Evolutionary conservation across 2,888 invertebrate species (phyloP).

Genomic region (Andrena flavipes): DNA sequence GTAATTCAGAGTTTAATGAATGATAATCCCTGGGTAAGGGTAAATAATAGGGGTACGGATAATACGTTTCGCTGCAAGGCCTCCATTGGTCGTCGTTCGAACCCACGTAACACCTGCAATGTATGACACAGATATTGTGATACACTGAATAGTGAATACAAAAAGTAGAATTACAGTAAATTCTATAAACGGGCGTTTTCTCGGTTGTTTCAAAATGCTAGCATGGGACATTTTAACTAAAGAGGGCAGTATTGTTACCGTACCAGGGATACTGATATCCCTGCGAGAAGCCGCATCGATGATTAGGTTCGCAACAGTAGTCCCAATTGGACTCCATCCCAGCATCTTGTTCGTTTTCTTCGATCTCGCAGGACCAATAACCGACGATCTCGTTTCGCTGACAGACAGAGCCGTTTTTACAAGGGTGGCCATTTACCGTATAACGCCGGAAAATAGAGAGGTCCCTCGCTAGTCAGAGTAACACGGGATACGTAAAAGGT

Average conservation of each 20-base stretch:
- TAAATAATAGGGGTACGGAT: constrained; percentile 88
- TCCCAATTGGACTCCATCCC: constrained; percentile 88
- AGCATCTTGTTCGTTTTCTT: constrained; percentile 88
- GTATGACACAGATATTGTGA: not conserved
- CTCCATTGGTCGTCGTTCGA: constrained; percentile 92
- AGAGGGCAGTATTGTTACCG: not conserved
- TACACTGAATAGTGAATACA: too few species aligned
- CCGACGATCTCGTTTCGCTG: constrained; percentile 91
- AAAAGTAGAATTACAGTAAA: too few species aligned
- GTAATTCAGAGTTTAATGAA: constrained; percentile 21
- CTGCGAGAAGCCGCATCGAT: constrained; percentile 93
- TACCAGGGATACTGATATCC: constrained; percentile 94
- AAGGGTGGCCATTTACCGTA: constrained; percentile 93
- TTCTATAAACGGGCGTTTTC: too few species aligned
- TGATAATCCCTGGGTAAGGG: constrained; percentile 66
- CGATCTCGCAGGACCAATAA: constrained; percentile 94
- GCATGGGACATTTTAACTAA: too few species aligned
- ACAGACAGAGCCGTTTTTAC: constrained; percentile 89
- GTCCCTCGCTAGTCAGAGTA: constrained; percentile 37
- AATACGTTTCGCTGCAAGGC: constrained; percentile 94
- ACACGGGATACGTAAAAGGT: not conserved
- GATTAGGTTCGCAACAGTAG: constrained; percentile 93
- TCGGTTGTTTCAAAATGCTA: too few species aligned
- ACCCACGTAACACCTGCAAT: constrained; percentile 93
- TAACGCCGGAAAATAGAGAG: constrained; percentile 89